Conservation (phyloP, 1,140 invertebrate species). For the Bradysia coprophila region DNA sequence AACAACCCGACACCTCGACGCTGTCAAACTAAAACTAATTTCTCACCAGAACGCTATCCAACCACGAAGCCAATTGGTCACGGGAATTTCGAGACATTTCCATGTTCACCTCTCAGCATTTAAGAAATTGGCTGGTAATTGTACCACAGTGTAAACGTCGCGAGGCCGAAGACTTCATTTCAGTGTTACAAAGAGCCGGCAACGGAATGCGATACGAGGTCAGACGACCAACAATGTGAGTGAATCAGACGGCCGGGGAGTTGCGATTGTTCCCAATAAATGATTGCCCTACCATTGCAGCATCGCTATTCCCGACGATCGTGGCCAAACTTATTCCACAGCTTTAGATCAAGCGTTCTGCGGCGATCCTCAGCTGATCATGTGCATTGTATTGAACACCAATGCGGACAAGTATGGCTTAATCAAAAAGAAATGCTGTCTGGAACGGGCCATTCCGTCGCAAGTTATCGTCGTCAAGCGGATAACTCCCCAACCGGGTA, state of each 20-base stretch:
- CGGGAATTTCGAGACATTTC: background rate
- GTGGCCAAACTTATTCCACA: constrained; percentile 23
- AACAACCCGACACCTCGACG: too few species aligned
- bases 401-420: constrained; percentile 49
- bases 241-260: background rate
- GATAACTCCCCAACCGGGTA: constrained; percentile 28
- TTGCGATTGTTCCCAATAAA: background rate
- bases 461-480: constrained; percentile 46
- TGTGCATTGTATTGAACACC: constrained; percentile 42
- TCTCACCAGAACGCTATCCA: background rate
- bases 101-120: background rate
- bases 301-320: constrained; percentile 17
- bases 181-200: constrained; percentile 23
- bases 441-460: constrained; percentile 45
- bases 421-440: constrained; percentile 64
- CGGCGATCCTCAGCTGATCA: constrained; percentile 31
- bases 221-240: constrained; percentile 14
- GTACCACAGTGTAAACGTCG: constrained; percentile 20
- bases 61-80: background rate
- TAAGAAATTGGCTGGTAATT: constrained; percentile 22
- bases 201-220: constrained; percentile 26
- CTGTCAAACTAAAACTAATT: background rate
- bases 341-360: constrained; percentile 28
- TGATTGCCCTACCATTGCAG: constrained; percentile 3
- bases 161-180: constrained; percentile 24